These are phyloP conservation scores for Sinopyrophorus schimmeli DNA, from an alignment of 2,888 invertebrate genomes.

Conservation along the genomic window DNA sequence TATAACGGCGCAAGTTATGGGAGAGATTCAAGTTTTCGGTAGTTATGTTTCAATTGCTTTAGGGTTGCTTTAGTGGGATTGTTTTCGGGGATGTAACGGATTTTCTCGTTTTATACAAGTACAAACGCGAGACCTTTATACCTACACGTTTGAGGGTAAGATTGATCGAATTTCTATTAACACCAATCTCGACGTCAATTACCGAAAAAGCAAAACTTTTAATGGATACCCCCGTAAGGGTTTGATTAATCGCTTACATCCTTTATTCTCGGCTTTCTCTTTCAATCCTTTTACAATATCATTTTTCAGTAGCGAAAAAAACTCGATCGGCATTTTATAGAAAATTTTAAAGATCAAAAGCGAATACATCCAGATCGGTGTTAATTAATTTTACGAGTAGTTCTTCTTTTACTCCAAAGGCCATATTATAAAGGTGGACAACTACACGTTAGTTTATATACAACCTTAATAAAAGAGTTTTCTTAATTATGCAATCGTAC, in stretches of 20 bases:
- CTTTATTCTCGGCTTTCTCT: conserved; percentile 22
- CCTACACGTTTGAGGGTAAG: conserved; percentile 12
- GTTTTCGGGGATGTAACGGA: conserved; percentile 34
- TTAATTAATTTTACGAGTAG: too few relatives aligned
- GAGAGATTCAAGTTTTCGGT: conserved; percentile 38
- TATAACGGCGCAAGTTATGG: conserved; percentile 38
- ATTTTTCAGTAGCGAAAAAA: too few relatives aligned
- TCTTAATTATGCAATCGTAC: too few relatives aligned
- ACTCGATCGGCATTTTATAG: too few relatives aligned
- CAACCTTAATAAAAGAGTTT: too few relatives aligned
- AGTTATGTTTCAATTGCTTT: conserved; percentile 42
- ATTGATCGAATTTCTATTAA: conserved; percentile 20
- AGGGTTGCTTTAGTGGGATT: conserved; percentile 30
- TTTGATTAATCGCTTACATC: conserved; percentile 22
- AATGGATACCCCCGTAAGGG: conserved; percentile 14
- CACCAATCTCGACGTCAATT: conserved; percentile 23
- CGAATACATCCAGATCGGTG: too few relatives aligned
- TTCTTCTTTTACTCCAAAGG: too few relatives aligned
- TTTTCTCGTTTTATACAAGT: conserved; percentile 23
- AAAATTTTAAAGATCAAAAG: too few relatives aligned
- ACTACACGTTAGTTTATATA: too few relatives aligned
- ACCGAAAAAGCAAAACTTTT: conserved; percentile 22
- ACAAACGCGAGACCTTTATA: too few relatives aligned
- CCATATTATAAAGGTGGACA: too few relatives aligned
- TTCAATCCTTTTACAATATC: too few relatives aligned